Base-by-base conservation (phyloP, 2,797 vertebrate species). In the Pteronotus mesoamericanus region DNA sequence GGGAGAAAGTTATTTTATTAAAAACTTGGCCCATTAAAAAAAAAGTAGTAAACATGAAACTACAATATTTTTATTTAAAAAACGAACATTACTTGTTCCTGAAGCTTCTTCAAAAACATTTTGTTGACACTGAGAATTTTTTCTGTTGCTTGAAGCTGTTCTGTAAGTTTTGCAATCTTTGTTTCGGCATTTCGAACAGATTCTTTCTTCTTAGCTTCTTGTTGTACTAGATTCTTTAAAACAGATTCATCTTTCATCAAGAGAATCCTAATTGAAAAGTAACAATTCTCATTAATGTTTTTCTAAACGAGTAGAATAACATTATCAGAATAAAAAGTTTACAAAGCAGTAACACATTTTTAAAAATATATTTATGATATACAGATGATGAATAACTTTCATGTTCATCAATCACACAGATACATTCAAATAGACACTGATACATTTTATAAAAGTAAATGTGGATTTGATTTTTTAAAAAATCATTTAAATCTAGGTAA, bases 141-240 rank as follows among this genome's bases (percentile, higher is more conserved):
- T 98, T 99, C 99, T 0, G 99, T 99, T 19, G 99, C 99, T 97
- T 99, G 99, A 64, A 99, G 98, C 97, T 99, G 99, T 96, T 99
- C 99, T 24, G 99, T 98, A 51, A 99, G 98, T 86, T 99, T 99
- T 94, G 97, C 97, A 91, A 99, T 99, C 95, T 99, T 99, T 75
- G 98, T 98, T 98, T 99, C 99, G 0, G 99, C 99, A 44, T 98
- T 99, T 95, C 98, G 98, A 96, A 99, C 99, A 6, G 99, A 99
- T 97, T 99, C 99, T 10, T 98, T 99, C 97, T 99, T 99, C 98
- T 99, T 99, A 91, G 99, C 98, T 97, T 99, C 99, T 98, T 99
- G 99, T 69, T 99, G 99, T 59, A 99, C 98, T n/a, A 99, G 98
- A 84, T 99, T 99, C 96, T 99, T 98, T 91, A 99, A 98, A 72